Evolutionary conservation across 2,888 invertebrate genomes (phyloP), one percentile per base, ranked within the genome.

Genomic region (Ochropleura plecta): DNA sequence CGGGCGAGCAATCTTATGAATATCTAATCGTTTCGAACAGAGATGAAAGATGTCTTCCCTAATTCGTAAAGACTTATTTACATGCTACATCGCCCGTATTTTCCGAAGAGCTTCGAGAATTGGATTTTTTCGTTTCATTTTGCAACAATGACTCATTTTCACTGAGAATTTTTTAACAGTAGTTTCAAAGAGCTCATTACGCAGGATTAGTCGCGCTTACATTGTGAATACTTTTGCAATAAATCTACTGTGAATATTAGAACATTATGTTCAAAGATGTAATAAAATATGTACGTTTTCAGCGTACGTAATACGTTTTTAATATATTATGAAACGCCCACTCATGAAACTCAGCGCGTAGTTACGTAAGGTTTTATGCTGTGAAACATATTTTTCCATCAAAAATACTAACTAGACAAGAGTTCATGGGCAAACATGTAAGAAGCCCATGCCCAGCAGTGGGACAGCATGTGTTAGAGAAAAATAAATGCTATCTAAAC

Each of bases 11-110:
- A 85, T 89, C 93, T 94, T 93, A 94, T 94, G 95, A 95, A 95
- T 94, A 95, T 91, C 93, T 94, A 94, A 95, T 94, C 92, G 91
- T 84, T 90, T 87, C 88, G 93, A 93, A 93, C 89, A 90, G 89
- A 92, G 91, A 93, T 94, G 93, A 94, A 93, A 94, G 93, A 95
- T 94, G 91, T 89, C 90, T 91, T 89, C 86, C 91, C 90, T 94
- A 94, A 95, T 94, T 93, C 91, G 90, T 86, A 88, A 91, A 89
- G 93, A 93, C 93, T 92, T 93, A 93, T 94, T 93, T 93, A 92
- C 90, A 92, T 91, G 91, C 88, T 86, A 89, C 90, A 89, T 89
- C 88, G 85, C 82, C 79, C 86, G 83, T 90, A 85, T 91, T 91
- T 90, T 89, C 87, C 84, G 82, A 83, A 82, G 86, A 87, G 87